Conservation (phyloP, 2,113 vertebrate species). For the Melanerpes formicivorus region DNA sequence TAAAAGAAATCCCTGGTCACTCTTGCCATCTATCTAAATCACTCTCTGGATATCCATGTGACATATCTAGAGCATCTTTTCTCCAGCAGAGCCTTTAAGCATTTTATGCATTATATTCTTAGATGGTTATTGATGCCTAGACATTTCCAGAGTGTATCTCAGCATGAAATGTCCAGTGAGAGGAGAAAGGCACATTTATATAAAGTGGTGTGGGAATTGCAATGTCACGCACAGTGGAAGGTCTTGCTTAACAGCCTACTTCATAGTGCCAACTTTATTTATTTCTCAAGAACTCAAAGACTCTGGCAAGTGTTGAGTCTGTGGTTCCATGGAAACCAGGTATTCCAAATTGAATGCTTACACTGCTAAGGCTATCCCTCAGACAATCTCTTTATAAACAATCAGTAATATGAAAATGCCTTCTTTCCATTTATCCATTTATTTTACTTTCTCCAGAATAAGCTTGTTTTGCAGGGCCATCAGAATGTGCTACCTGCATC, state of each 20-base stretch:
- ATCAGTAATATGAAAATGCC: not conserved
- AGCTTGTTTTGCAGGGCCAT: not conserved
- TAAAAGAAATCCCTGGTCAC: not conserved
- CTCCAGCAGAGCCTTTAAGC: not conserved
- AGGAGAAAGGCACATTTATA: not conserved
- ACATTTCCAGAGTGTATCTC: not conserved
- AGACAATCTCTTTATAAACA: not conserved
- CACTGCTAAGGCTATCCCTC: not conserved
- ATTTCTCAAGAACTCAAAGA: not conserved
- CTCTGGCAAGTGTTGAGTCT: not conserved
- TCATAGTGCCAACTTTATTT: not conserved
- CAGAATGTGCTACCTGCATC: not conserved
- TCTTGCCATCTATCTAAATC: not conserved
- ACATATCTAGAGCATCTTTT: not conserved
- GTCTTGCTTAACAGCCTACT: not conserved
- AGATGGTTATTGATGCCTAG: not conserved
- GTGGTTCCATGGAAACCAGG: not conserved
- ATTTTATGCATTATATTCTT: not conserved
- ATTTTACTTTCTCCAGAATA: not conserved
- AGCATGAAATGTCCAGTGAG: not conserved
- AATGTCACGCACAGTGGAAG: not conserved
- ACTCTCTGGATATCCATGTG: not conserved
- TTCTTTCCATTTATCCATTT: not conserved
- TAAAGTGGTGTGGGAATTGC: conserved; percentile 7
- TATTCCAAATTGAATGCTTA: not conserved